These are phyloP conservation scores for Hipparchia semele DNA, from an alignment of 2,888 invertebrate species.

Conservation along the genomic window DNA sequence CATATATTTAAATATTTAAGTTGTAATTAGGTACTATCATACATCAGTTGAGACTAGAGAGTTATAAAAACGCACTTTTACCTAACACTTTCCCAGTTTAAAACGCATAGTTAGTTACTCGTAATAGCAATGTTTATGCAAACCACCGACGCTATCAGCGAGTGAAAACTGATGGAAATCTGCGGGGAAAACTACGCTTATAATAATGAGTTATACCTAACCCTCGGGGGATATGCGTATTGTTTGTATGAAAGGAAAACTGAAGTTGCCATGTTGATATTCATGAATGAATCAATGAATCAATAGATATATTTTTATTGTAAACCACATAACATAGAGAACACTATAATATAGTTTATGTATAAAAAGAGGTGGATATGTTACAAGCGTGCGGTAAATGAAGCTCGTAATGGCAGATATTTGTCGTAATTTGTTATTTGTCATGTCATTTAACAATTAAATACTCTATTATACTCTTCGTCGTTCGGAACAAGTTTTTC, in stretches of 20 bases:
- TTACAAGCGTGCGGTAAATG: too few species aligned
- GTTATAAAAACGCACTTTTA: slow-evolving; percentile 16
- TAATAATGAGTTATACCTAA: neutral
- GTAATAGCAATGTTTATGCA: slow-evolving; percentile 34
- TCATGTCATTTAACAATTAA: too few species aligned
- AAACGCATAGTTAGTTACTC: slow-evolving; percentile 5
- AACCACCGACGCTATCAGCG: slow-evolving; percentile 30
- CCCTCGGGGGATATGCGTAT: slow-evolving; percentile 12
- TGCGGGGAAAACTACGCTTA: slow-evolving; percentile 29
- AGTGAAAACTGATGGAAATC: slow-evolving; percentile 35
- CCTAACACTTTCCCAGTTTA: slow-evolving; percentile 27
- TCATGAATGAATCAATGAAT: neutral
- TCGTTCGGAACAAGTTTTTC: too few species aligned
- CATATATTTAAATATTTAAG: too few species aligned
- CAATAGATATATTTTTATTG: too few species aligned
- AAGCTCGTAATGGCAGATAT: too few species aligned
- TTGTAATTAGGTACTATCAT: neutral
- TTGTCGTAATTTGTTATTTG: too few species aligned
- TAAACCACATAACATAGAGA: too few species aligned
- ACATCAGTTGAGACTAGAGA: slow-evolving; percentile 14
- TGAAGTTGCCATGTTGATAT: neutral
- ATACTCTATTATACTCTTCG: too few species aligned
- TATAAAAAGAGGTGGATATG: too few species aligned
- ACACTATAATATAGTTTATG: too few species aligned
- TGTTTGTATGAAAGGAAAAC: slow-evolving; percentile 15